Percentiles rank a stretch among this genome's conserved stretches.
Conservation (phyloP, 1,140 invertebrate species). For the Drosophila eugracilis region DNA sequence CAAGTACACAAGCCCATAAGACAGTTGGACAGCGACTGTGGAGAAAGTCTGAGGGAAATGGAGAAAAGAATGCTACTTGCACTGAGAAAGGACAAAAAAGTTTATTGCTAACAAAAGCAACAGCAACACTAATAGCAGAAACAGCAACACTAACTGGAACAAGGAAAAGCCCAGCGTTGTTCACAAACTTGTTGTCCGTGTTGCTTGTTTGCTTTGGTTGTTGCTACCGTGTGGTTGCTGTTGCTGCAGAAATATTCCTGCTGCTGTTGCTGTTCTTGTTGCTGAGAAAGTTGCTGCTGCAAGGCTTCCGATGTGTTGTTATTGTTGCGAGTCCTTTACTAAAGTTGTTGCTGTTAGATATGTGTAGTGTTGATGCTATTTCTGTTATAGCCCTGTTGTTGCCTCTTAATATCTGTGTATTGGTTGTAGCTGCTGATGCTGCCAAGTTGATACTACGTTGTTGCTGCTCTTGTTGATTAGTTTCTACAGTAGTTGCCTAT, state of each 20-base stretch:
- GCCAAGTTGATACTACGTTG: neutral
- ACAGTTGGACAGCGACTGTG: conserved; percentile 47
- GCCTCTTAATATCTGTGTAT: neutral
- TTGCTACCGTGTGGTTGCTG: conserved; percentile 25
- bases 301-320: neutral
- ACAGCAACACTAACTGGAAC: conserved; percentile 8
- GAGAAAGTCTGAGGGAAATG: conserved; percentile 10
- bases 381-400: too few species aligned
- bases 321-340: neutral
- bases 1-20: conserved; percentile 58
- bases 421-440: neutral
- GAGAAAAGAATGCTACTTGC: conserved; percentile 17
- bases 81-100: conserved; percentile 23
- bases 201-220: conserved; percentile 67
- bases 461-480: neutral
- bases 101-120: conserved; percentile 39
- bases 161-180: conserved; percentile 30
- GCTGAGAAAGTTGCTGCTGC: neutral
- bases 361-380: too few species aligned
- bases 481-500: too few species aligned
- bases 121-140: neutral
- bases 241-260: conserved; percentile 7
- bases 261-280: conserved; percentile 1
- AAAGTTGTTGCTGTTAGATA: neutral
- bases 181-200: conserved; percentile 64